phyloP scores from a whole-genome alignment of 2,888 invertebrate species.

The Drosophila monieri region DNA sequence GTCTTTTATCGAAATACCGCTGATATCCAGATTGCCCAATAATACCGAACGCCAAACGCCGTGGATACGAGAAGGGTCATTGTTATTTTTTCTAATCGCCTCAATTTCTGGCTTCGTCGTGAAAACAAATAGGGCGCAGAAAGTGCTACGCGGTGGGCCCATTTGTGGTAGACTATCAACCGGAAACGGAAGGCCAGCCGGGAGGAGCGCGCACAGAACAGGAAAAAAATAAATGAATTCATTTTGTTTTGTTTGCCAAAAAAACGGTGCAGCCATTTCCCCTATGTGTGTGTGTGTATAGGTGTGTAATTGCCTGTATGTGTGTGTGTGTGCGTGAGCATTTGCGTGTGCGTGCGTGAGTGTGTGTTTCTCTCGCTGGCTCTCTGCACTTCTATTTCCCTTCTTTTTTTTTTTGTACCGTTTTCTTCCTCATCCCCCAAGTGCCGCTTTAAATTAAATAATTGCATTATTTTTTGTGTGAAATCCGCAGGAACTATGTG shows the following conservation, averaged over 20 bases:
- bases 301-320: background rate
- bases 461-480: slow-evolving; percentile 5
- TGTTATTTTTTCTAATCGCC: slow-evolving; percentile 4
- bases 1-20: background rate
- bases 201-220: background rate
- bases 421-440: slow-evolving; percentile 3
- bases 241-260: slow-evolving; percentile 4
- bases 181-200: slow-evolving; percentile 5
- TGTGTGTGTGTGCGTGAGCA: slow-evolving; percentile 2
- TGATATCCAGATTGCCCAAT: slow-evolving; percentile 4
- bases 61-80: slow-evolving; percentile 6
- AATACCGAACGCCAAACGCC: slow-evolving; percentile 1
- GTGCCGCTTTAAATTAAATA: slow-evolving; percentile 23
- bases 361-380: slow-evolving; percentile 4
- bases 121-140: background rate
- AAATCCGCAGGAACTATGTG: slow-evolving; percentile 2
- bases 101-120: background rate
- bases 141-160: slow-evolving; percentile 1
- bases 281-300: background rate
- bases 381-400: background rate
- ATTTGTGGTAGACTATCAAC: background rate
- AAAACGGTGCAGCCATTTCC: background rate
- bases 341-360: background rate
- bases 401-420: background rate
- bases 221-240: background rate